Evolutionary conservation across 2,888 invertebrate genomes (phyloP).

Genomic region (Micoletzkya japonica): DNA sequence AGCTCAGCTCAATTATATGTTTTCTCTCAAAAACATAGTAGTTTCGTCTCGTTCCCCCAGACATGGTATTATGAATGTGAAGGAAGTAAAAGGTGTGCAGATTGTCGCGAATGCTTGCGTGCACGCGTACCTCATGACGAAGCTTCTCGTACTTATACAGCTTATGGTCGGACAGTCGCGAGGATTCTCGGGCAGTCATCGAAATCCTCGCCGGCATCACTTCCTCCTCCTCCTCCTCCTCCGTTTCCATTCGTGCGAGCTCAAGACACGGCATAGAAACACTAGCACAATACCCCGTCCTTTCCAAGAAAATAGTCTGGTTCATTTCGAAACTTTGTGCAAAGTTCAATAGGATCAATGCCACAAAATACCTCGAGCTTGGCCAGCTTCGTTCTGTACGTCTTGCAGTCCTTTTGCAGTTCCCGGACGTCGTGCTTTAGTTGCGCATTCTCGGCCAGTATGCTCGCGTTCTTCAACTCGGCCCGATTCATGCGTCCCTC

Average conservation of each 20-base stretch:
- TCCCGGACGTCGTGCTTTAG: conserved; percentile 37
- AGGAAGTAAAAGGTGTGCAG: too few relatives aligned
- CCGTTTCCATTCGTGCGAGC: conserved; percentile 15
- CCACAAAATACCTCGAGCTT: conserved; percentile 34
- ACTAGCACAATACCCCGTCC: background rate
- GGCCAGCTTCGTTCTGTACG: conserved; percentile 45
- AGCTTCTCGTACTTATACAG: conserved; percentile 15
- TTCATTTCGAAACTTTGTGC: too few relatives aligned
- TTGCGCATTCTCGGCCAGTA: conserved; percentile 10
- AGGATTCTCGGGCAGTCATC: background rate
- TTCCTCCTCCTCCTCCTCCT: background rate
- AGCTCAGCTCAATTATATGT: too few relatives aligned
- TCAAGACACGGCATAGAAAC: too few relatives aligned
- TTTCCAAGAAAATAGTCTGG: background rate
- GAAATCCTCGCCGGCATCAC: background rate
- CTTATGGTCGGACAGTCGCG: background rate
- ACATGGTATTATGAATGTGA: too few relatives aligned
- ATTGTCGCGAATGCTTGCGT: too few relatives aligned
- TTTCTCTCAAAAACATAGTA: too few relatives aligned
- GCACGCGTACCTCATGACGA: conserved; percentile 3
- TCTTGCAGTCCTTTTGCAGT: conserved; percentile 48
- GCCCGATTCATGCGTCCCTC: conserved; percentile 6
- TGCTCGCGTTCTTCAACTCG: background rate
- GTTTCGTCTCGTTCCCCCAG: too few relatives aligned
- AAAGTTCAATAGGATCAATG: background rate